Conservation (phyloP, 2,113 vertebrate species). For the Poeciliopsis prolifica region DNA sequence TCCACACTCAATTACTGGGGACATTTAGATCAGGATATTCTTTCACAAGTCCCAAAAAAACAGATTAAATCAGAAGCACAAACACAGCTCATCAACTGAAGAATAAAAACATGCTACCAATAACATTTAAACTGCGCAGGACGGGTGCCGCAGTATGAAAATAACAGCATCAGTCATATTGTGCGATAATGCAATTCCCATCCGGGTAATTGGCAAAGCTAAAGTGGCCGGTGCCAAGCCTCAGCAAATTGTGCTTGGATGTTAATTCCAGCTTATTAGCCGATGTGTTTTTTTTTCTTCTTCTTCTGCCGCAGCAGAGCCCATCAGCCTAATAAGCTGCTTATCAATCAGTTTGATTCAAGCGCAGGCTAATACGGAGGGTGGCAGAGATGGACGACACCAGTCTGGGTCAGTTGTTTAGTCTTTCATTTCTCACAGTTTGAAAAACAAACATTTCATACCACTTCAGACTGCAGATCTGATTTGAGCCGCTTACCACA, state of each 20-base stretch:
- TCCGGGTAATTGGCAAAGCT: constrained; percentile 3
- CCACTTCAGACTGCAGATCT: too few species aligned
- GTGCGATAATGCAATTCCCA: constrained; percentile 4
- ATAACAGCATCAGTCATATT: neutral
- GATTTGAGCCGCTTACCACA: too few species aligned
- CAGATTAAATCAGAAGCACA: constrained; percentile 10
- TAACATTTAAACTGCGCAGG: neutral
- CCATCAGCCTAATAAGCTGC: constrained; percentile 73
- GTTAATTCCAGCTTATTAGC: constrained; percentile 43
- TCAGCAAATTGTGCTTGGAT: constrained; percentile 29
- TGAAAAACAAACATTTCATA: too few species aligned
- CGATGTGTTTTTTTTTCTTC: constrained; percentile 8
- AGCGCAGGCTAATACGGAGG: constrained; percentile 25
- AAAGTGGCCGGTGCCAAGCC: constrained; percentile 14
- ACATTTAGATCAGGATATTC: constrained; percentile 22
- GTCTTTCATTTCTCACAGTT: too few species aligned
- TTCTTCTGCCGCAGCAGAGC: constrained; percentile 40
- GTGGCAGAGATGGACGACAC: constrained; percentile 63
- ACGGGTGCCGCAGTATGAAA: neutral
- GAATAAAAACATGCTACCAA: neutral
- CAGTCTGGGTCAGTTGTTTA: neutral
- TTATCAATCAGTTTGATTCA: constrained; percentile 66
- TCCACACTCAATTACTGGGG: neutral
- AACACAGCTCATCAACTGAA: constrained; percentile 3
- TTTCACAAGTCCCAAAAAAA: neutral